Percentiles rank a stretch among this genome's conserved stretches.
These are phyloP conservation scores for Synergus itoensis DNA, from an alignment of 2,888 invertebrate species.

Conservation along the genomic window DNA sequence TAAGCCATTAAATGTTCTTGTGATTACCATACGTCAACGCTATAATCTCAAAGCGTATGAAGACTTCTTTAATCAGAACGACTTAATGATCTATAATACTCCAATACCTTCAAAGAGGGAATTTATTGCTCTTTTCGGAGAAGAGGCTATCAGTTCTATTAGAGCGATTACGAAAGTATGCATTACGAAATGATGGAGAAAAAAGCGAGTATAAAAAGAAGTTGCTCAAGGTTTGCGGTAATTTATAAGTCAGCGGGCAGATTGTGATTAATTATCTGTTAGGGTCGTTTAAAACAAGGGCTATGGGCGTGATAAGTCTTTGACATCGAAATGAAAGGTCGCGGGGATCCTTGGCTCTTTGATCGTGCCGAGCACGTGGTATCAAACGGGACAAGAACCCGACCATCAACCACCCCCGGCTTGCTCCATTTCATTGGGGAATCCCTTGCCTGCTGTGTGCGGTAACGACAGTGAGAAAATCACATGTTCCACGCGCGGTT, in stretches of 20 bases:
- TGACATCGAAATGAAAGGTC: constrained; percentile 62
- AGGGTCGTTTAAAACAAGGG: constrained; percentile 40
- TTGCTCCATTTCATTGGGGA: constrained; percentile 34
- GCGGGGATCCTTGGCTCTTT: constrained; percentile 39
- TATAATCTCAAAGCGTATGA: not conserved
- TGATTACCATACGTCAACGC: not conserved
- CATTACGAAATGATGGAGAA: not conserved
- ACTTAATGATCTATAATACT: not conserved
- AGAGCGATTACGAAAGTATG: not conserved
- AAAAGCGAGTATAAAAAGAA: not conserved
- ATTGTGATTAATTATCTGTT: constrained; percentile 39
- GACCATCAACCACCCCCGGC: constrained; percentile 23
- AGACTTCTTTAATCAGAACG: not conserved
- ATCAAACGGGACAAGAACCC: constrained; percentile 54
- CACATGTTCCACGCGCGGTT: constrained; percentile 40
- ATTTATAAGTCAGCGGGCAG: constrained; percentile 24
- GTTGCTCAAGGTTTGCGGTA: constrained; percentile 5
- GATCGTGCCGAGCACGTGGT: constrained; percentile 54
- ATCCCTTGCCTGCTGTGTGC: constrained; percentile 16
- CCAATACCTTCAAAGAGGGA: not conserved
- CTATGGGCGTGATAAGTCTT: constrained; percentile 50
- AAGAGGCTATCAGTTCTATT: not conserved
- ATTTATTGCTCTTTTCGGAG: not conserved
- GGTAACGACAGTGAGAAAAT: constrained; percentile 39
- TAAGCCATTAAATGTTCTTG: not conserved